These are phyloP conservation scores for Drosophila nikananu DNA, from an alignment of 1,140 invertebrate genomes.

Conservation along the genomic window DNA sequence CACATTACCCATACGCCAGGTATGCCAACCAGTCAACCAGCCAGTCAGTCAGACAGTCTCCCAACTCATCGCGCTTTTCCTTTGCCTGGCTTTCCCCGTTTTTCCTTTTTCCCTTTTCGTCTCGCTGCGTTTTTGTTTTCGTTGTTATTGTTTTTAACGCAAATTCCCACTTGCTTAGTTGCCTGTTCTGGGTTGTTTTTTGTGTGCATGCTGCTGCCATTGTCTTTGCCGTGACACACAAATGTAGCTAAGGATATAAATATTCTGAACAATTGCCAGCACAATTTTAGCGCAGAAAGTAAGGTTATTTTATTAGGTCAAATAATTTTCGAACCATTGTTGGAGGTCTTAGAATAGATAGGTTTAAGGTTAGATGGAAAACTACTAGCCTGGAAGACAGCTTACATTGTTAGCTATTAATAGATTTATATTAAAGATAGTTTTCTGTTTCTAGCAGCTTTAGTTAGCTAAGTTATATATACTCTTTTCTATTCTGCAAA, in stretches of 20 bases:
- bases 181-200: slow-evolving; percentile 53
- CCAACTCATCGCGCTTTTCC: slow-evolving; percentile 26
- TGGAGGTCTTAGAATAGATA: not conserved
- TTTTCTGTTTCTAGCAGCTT: not conserved
- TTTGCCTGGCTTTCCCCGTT: slow-evolving; percentile 17
- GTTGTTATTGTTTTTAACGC: slow-evolving; percentile 79
- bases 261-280: not conserved
- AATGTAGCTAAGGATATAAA: slow-evolving; percentile 20
- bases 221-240: slow-evolving; percentile 58
- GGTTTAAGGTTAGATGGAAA: not conserved
- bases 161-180: slow-evolving; percentile 82
- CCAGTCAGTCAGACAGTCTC: slow-evolving; percentile 48
- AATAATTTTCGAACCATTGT: not conserved
- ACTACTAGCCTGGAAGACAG: not conserved
- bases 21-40: slow-evolving; percentile 44
- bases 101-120: slow-evolving; percentile 25
- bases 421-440: no score
- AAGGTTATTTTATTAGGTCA: not conserved
- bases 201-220: slow-evolving; percentile 54
- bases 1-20: slow-evolving; percentile 68
- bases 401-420: not conserved
- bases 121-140: slow-evolving; percentile 49
- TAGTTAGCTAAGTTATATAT: not conserved
- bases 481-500: not conserved
- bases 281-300: not conserved